Evolutionary conservation across 1,140 invertebrate genomes (phyloP), one percentile per base, ranked within the genome.

Genomic region (Pseudachorutes palmiensis): DNA sequence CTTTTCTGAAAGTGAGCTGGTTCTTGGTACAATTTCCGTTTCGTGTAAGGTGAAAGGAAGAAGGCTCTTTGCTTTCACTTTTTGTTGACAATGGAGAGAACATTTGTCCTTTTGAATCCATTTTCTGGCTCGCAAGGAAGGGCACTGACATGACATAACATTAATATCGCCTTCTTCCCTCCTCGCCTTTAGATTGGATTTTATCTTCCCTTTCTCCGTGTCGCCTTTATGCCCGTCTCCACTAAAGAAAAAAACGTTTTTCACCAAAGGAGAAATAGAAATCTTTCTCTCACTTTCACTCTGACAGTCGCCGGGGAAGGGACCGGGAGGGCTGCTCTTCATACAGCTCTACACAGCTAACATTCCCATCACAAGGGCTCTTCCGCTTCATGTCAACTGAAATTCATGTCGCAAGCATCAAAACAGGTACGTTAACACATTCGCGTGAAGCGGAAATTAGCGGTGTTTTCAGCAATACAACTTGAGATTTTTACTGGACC

Each of bases 121-220:
- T 55, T 55, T 55, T 24, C 12, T 5, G 14, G 9, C 5, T 55
- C 36, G 9, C 19, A 9, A 9, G 36, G 24, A 5, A 55, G 51
- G 51, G 51, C 51, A 55, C 51, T 55, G 51, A 55, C 51, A 55
- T 55, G 51, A 55, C 51, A 55, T 55, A 55, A 55, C 51, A 55
- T 55, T 55, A 55, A 55, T 55, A 55, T 55, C 51, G 9, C 51
- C 51, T 22, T 14, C 51, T 24, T 26, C 36, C 51, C 24, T 55
- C 51, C 5, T 22, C 24, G 24, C 51, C 9, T 55, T 22, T 55
- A 12, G 51, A 55, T 55, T 55, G 51, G 51, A 55, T 55, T 55
- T 55, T 55, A 55, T 55, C 51, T 55, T 24, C 24, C 9, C 51
- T 55, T 55, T 55, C 51, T 55, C 51, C 24, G n/a, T n/a, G n/a